phyloP scores from a whole-genome alignment of 2,113 vertebrate genomes.

The Dunckerocampus dactyliophorus region DNA sequence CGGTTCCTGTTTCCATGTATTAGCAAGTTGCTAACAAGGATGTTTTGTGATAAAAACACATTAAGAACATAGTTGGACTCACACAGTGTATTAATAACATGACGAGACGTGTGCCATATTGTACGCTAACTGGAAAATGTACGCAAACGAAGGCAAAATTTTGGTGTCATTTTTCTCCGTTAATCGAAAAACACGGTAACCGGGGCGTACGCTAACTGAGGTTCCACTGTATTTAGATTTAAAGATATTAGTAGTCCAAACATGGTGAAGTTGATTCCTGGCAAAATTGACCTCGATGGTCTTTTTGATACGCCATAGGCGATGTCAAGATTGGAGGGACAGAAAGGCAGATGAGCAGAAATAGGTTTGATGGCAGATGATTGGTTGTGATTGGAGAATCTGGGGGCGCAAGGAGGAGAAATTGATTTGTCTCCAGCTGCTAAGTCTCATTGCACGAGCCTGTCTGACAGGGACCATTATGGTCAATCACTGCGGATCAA shows the following conservation, averaged over 20 bases:
- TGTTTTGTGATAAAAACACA: no score
- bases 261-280: conserved; percentile 18
- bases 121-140: no score
- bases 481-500: conserved; percentile 72
- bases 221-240: neutral
- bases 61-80: no score
- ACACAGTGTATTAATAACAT: no score
- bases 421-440: conserved; percentile 73
- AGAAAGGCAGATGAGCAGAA: conserved; percentile 23
- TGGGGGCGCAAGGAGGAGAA: conserved; percentile 22
- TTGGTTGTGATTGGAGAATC: neutral
- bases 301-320: conserved; percentile 32
- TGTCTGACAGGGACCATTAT: conserved; percentile 65
- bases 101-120: no score
- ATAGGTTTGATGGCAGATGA: conserved; percentile 7
- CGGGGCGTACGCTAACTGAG: no score
- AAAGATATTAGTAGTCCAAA: conserved; percentile 5
- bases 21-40: no score
- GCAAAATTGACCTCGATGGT: conserved; percentile 39
- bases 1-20: no score
- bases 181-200: no score
- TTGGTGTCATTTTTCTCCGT: no score
- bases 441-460: conserved; percentile 57
- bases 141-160: no score
- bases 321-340: conserved; percentile 21